These are phyloP conservation scores for Micrasema minimum DNA, from an alignment of 1,140 invertebrate species.

Conservation along the genomic window DNA sequence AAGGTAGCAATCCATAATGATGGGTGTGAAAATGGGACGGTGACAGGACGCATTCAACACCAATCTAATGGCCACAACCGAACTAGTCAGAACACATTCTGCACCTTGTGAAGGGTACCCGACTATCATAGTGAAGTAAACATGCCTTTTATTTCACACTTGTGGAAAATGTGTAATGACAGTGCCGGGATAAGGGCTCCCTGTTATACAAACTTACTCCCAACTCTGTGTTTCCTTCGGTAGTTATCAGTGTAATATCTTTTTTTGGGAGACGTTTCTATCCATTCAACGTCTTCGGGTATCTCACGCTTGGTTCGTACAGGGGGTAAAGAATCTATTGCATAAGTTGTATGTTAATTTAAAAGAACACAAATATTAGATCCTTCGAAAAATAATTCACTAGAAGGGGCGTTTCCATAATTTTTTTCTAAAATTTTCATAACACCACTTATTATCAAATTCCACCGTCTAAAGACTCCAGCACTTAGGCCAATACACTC, in stretches of 20 bases:
- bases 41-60: slow-evolving; percentile 50
- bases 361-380: slow-evolving; percentile 1
- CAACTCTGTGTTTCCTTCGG: slow-evolving; percentile 65
- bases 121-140: background rate
- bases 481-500: too few species aligned
- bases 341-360: slow-evolving; percentile 36
- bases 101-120: background rate
- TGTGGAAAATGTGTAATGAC: slow-evolving; percentile 23
- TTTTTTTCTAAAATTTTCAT: too few species aligned
- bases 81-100: slow-evolving; percentile 24
- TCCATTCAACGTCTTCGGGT: slow-evolving; percentile 61
- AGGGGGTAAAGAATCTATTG: slow-evolving; percentile 55
- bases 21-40: slow-evolving; percentile 35
- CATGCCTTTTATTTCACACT: background rate
- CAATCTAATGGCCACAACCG: slow-evolving; percentile 37
- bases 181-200: slow-evolving; percentile 17
- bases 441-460: too few species aligned
- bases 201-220: slow-evolving; percentile 64
- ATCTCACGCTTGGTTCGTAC: slow-evolving; percentile 62
- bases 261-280: slow-evolving; percentile 54
- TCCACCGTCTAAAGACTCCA: too few species aligned
- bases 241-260: slow-evolving; percentile 60
- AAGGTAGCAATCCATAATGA: slow-evolving; percentile 47
- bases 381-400: too few species aligned
- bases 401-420: too few species aligned